phyloP scores from a whole-genome alignment of 1,140 invertebrate species.

The Rhopalosiphum maidis region DNA sequence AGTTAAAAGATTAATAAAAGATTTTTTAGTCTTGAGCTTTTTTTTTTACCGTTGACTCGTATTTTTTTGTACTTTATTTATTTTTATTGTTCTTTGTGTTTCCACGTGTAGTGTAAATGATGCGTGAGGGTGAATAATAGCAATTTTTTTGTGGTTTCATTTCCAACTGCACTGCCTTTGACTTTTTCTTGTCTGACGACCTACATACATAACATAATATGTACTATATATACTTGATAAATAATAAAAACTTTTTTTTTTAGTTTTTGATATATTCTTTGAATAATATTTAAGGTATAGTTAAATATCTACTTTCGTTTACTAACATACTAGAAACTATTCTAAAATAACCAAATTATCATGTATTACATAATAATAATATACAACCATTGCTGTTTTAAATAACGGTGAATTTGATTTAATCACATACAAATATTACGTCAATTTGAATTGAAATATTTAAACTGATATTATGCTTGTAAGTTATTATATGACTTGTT shows the following conservation, averaged over 20 bases:
- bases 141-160: neutral
- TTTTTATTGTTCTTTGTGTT: slow-evolving; percentile 11
- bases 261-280: neutral
- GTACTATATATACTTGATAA: neutral
- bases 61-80: neutral
- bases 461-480: neutral
- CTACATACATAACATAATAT: neutral
- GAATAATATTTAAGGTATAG: neutral
- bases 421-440: neutral
- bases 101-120: slow-evolving; percentile 9
- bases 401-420: neutral
- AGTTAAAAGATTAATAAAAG: slow-evolving; percentile 35
- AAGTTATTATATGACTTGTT: neutral
- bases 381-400: neutral
- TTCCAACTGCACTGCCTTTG: neutral
- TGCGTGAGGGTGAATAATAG: neutral
- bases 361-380: neutral
- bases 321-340: neutral
- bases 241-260: neutral
- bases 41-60: neutral
- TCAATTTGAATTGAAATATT: neutral
- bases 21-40: neutral
- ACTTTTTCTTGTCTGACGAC: neutral
- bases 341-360: neutral
- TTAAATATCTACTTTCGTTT: neutral